Evolutionary conservation across 2,888 invertebrate species (phyloP), one percentile per base, ranked within the genome.

Genomic region (Acronicta alni): DNA sequence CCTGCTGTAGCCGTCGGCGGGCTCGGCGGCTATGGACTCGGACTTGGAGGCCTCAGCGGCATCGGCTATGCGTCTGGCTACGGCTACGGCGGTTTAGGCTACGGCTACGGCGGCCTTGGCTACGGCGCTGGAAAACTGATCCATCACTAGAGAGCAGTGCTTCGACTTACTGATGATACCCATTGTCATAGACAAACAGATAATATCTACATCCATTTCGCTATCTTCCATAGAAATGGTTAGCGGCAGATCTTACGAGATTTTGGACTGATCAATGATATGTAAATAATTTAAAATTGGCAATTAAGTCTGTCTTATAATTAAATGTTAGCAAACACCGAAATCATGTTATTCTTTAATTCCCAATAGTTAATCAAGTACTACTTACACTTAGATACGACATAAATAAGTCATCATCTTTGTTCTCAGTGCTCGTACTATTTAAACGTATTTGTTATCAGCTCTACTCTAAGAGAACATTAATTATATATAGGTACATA

Each of bases 161-260:
- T 47, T 43, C 41, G 45, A 70, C 44, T 75, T 75, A 78, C 71
- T 79, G 67, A 77, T 67, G 66, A 77, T 69, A 72, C 72, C 75
- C 72, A 75, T 77, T 76, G 72, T 76, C 79, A 76, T 80, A 77
- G 73, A 80, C 77, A 81, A 84, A 82, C 76, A 82, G 81, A 63
- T 71, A 87, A 68, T 74, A 87, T 90, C 89, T 91, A 88, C 85
- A 89, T 81, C 90, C 90, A 88, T 92, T 92, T 92, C 89, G 67
- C 70, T 75, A 79, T 71, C 69, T 81, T 83, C 73, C 56, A 79
- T 79, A 75, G 90, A 92, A 92, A 91, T 90, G 90, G 91, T 87
- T 86, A 86, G 87, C 89, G 87, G 91, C 90, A 89, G 85, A 89
- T 87, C 82, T 85, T 84, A 80, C 67, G 77, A 80, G 72, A 78